Evolutionary conservation across 2,797 vertebrate species (phyloP).

Genomic region (Spinus olivaceus): DNA sequence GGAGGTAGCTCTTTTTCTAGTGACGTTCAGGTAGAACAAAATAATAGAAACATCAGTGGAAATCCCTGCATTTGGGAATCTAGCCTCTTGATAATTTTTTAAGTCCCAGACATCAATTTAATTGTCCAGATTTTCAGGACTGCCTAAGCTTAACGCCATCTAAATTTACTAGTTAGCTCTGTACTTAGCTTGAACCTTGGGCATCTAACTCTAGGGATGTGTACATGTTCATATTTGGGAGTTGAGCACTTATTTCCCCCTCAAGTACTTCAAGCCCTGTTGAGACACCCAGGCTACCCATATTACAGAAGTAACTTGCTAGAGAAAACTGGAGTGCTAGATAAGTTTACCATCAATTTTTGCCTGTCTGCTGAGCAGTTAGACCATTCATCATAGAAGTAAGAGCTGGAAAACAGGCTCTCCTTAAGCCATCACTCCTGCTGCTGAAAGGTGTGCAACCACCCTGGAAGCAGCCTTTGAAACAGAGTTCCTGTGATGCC

Average conservation of each 20-base stretch:
- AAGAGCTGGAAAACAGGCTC: neutral
- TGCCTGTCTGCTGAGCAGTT: neutral
- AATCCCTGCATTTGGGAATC: neutral
- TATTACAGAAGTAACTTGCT: neutral
- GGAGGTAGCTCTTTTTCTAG: neutral
- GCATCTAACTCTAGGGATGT: neutral
- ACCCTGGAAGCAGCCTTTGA: neutral
- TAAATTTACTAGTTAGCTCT: neutral
- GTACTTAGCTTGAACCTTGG: neutral
- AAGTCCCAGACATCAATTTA: neutral
- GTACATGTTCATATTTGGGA: neutral
- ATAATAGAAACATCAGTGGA: neutral
- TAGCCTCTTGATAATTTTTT: neutral
- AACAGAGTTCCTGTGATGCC: neutral
- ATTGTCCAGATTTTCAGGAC: neutral
- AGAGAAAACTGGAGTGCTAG: neutral
- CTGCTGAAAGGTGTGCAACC: neutral
- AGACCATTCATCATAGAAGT: neutral
- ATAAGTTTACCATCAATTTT: neutral
- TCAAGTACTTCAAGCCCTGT: neutral
- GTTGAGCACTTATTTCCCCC: neutral
- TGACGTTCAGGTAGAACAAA: neutral
- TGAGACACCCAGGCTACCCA: neutral
- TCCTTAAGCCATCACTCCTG: neutral
- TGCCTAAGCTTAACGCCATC: neutral